Evolutionary conservation across 2,888 invertebrate genomes (phyloP), one percentile per base, ranked within the genome.

Genomic region (Phyto melanocephala): DNA sequence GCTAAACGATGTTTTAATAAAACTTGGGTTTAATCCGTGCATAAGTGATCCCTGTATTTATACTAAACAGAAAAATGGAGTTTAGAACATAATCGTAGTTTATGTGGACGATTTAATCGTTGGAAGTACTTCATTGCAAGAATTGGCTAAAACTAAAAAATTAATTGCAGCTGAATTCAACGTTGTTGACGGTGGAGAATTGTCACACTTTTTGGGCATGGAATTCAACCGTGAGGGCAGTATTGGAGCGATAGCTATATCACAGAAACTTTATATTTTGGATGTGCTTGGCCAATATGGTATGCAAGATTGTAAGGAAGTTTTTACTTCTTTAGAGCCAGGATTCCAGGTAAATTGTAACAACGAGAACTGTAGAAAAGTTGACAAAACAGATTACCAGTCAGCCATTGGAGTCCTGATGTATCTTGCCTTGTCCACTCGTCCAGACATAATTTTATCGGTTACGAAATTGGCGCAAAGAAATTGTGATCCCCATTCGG

Each of bases 41-140:
- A 3, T 22, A 0, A 85, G 74, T 56, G 84, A 84, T 42, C 71
- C 33, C 1, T 71, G 60, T 50, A 45, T 56, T 35, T 71, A 47
- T n/a, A 71, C 52, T 11, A 71, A 67, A n/a, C 35, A 47, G 5
- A 37, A 56, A n/a, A 22, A 52, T 22, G 70, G 72, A 68, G 77
- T 78, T 20, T 71, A 81, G 2, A 70, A 68, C 24, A 42, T 86
- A 10, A 84, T 85, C 6, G 77, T 79, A 0, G 82, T 85, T 4
- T 85, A 85, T 67, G 85, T 85, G 33, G 85, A 85, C 42, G 84
- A 85, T 60, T 71, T 85, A 10, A 80, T 86, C 54, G 8, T 84
- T 7, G 84, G 74, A 7, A 68, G 84, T 58, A 72, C 80, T n/a
- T 72, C 40, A 2, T 45, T 47, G 35, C 5, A 10, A 2, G 24